Evolutionary conservation across 2,113 vertebrate genomes (phyloP).

Genomic region (Myodes glareolus): DNA sequence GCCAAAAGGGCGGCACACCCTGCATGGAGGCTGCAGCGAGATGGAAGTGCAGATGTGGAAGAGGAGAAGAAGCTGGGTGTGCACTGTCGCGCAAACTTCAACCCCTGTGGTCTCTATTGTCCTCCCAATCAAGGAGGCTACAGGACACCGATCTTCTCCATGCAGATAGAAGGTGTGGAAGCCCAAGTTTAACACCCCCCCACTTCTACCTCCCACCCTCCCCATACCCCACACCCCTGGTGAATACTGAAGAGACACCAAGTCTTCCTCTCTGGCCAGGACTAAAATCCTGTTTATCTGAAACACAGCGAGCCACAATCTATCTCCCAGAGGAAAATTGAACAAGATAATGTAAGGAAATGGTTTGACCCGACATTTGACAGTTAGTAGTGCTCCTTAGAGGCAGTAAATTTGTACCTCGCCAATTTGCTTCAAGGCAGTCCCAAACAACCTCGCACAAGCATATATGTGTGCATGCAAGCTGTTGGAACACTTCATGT

Average conservation of each 20-base stretch:
- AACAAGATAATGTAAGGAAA: neutral
- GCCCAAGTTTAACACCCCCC: too few species aligned
- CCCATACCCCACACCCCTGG: too few species aligned
- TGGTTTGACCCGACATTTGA: neutral
- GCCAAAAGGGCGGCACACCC: neutral
- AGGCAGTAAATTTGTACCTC: neutral
- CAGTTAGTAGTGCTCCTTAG: neutral
- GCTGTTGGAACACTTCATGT: neutral
- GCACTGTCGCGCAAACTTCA: neutral
- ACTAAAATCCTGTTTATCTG: neutral
- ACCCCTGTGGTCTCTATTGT: neutral
- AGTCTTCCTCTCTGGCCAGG: neutral
- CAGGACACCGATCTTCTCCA: accelerated
- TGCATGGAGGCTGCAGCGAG: neutral
- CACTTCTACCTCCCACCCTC: too few species aligned
- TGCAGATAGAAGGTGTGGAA: accelerated
- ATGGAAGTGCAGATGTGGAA: neutral
- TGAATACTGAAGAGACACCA: neutral
- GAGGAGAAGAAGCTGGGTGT: neutral
- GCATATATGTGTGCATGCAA: neutral
- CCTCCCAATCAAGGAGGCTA: neutral
- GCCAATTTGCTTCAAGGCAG: neutral
- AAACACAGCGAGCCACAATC: too few species aligned
- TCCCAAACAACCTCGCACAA: neutral
- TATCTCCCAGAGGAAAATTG: neutral